A percentile compares a stretch with the other conserved stretches of the same genome.
These are phyloP conservation scores for Uria aalge DNA, from an alignment of 2,113 vertebrate species.

Conservation along the genomic window DNA sequence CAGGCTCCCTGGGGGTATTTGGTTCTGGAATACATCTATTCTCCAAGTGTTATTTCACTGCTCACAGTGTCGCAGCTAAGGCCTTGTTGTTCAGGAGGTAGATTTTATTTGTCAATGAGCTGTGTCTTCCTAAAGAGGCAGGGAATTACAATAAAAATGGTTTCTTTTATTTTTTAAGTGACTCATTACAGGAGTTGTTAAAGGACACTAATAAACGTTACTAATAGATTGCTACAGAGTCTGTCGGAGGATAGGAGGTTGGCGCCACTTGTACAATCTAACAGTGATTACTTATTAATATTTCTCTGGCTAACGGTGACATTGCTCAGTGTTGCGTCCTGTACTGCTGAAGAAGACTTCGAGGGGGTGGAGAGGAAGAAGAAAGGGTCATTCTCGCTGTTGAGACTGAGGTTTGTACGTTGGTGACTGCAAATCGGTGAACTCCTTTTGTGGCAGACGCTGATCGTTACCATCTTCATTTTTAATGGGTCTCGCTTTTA, in stretches of 20 bases:
- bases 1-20: slow-evolving; percentile 40
- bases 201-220: background rate
- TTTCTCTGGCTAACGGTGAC: background rate
- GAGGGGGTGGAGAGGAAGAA: background rate
- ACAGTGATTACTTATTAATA: background rate
- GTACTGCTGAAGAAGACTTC: background rate
- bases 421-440: background rate
- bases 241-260: background rate
- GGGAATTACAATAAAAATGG: background rate
- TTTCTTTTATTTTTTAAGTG: slow-evolving; percentile 10
- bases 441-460: background rate
- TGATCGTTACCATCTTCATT: accelerated
- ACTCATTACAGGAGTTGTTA: slow-evolving; percentile 30
- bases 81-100: background rate
- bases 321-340: background rate
- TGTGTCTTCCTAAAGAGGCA: background rate
- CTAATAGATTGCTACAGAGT: background rate
- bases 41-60: slow-evolving; percentile 31
- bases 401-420: background rate
- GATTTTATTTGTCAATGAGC: slow-evolving; percentile 45
- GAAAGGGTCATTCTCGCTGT: background rate
- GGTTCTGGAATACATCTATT: slow-evolving; percentile 42
- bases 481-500: background rate
- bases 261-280: background rate
- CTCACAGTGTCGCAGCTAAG: slow-evolving; percentile 36